Conservation (phyloP, 2,888 invertebrate genomes). For the Caenorhabditis virilis region DNA sequence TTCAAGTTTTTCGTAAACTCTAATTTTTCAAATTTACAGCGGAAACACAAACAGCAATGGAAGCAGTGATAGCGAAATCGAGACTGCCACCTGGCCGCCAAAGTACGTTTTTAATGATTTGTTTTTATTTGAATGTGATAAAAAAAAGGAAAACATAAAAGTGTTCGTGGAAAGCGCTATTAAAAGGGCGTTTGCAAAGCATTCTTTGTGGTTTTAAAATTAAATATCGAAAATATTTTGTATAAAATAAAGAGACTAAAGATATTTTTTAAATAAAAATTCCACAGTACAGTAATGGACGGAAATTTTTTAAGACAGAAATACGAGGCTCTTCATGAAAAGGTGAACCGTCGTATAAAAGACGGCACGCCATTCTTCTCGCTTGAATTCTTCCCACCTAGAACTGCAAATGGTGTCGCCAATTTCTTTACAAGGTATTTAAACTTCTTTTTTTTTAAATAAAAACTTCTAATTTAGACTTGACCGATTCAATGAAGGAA, state of each 20-base stretch:
- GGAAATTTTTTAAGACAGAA: conserved; percentile 12
- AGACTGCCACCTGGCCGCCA: conserved; percentile 8
- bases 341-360: conserved; percentile 65
- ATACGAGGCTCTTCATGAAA: conserved; percentile 57
- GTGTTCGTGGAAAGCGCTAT: too few relatives aligned
- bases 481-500: conserved; percentile 69
- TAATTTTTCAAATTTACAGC: conserved; percentile 3
- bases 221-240: too few relatives aligned
- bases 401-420: conserved; percentile 71
- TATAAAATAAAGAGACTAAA: too few relatives aligned
- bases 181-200: too few relatives aligned
- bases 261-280: too few relatives aligned
- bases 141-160: too few relatives aligned
- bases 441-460: too few relatives aligned
- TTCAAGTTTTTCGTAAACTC: not conserved
- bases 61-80: conserved; percentile 22
- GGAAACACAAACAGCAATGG: conserved; percentile 4
- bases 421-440: conserved; percentile 72
- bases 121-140: not conserved
- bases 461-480: conserved; percentile 23
- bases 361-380: conserved; percentile 73
- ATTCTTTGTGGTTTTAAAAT: too few relatives aligned
- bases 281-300: too few relatives aligned
- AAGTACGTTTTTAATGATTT: not conserved
- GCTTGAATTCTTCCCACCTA: conserved; percentile 75